Conservation (phyloP, 2,797 vertebrate species). For the Enoplosus armatus region DNA sequence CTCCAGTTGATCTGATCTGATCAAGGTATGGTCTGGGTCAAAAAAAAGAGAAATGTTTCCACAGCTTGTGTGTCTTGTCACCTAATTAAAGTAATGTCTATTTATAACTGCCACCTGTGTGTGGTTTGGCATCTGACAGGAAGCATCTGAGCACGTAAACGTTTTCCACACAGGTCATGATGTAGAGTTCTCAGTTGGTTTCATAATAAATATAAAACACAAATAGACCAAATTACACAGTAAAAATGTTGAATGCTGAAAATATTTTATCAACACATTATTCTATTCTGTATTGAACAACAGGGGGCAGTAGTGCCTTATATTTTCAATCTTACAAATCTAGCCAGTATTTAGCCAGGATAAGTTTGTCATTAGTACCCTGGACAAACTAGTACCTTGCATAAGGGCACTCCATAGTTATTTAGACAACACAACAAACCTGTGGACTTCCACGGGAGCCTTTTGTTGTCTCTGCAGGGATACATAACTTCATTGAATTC, state of each 20-base stretch:
- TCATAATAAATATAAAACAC: not conserved
- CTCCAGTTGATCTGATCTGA: too few relatives aligned
- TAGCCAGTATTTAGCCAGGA: not conserved
- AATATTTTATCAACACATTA: too few relatives aligned
- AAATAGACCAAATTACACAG: not conserved
- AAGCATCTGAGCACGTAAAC: not conserved
- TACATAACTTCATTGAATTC: not conserved
- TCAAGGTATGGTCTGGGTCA: too few relatives aligned
- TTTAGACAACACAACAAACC: too few relatives aligned
- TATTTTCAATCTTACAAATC: not conserved
- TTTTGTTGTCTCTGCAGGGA: not conserved
- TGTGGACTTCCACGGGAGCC: not conserved
- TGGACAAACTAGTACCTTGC: not conserved
- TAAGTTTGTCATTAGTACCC: not conserved
- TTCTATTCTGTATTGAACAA: not conserved
- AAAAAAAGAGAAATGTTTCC: too few relatives aligned
- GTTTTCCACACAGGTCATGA: not conserved
- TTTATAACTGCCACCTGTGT: constrained; percentile 11
- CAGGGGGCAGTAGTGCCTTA: constrained; percentile 49
- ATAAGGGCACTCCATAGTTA: not conserved
- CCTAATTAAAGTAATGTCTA: not conserved
- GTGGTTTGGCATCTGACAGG: constrained; percentile 4
- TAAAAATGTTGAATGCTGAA: not conserved
- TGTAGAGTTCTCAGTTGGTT: not conserved
- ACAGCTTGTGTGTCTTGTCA: not conserved